Evolutionary conservation across 2,797 vertebrate genomes (phyloP), one percentile per base, ranked within the genome.

Genomic region (Sebastes umbrosus): DNA sequence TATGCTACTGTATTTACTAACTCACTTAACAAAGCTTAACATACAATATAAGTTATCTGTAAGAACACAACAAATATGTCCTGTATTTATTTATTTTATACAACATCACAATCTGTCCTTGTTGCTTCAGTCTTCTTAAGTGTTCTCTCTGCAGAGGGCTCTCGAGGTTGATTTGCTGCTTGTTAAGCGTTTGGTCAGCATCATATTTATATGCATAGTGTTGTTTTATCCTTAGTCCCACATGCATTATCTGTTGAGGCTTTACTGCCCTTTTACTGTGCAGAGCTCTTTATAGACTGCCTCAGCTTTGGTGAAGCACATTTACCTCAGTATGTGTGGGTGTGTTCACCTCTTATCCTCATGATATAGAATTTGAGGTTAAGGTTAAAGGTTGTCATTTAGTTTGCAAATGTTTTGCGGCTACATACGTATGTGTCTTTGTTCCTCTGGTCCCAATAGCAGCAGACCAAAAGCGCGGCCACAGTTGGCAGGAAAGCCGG

Each of bases 311-410:
- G 83, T 60, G 25, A 63, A 57, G 43, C 8, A 20, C 32, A 32
- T 83, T 65, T 50, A 16, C 79, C 39, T 50, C 55, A 68, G 46
- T 73, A 31, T 60, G 63, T 22, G 76, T 85, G 88, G 87, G 88
- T 73, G 87, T 85, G 77, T 84, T 66, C 75, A 73, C 70, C 25
- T 86, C 70, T 78, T 31, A 24, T 74, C 39, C 39, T 66, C 80
- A 83, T 90, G 80, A 84, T 92, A 87, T 90, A 89, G 85, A 91
- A 86, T 87, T 90, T 92, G 86, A 90, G 89, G 87, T 83, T 80
- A 25, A 72, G 76, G 84, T 85, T 84, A 68, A 75, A 91, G 85
- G 79, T 87, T 84, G 87, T 89, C 86, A 87, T 90, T 92, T 78
- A 22, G 81, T 79, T 77, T 76, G 69, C 69, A 7, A 74, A 80